Evolutionary conservation across 2,797 vertebrate species (phyloP), one percentile per base, ranked within the genome.

Genomic region (Enteromius fasciolatus): DNA sequence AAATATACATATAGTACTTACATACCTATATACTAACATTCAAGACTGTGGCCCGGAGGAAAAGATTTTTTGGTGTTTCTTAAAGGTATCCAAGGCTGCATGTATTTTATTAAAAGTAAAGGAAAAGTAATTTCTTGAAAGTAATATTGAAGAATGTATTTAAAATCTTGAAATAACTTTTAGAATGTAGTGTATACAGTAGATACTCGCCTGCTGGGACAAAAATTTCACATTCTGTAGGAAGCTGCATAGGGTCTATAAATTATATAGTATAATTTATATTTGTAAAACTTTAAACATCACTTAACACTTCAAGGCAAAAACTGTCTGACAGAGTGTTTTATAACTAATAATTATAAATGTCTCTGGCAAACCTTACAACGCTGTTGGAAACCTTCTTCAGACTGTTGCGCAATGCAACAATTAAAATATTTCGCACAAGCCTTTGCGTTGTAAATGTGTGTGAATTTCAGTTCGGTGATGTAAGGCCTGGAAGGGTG

Each of bases 281-380:
- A 57, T 82, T 57, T 67, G 46, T 17, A 66, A 54, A 39, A 81
- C 20, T 57, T 44, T 57, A 67, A 76, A 46, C 63, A 82, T 57
- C 72, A 33, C 80, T 67, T 75, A 23, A 25, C 46, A 67, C 61
- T 31, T 52, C 18, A 5, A 68, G 73, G 5, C 36, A 57, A 66
- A 76, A 76, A 17, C 11, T 44, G 48, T 20, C 20, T 18, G 57
- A 54, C 33, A n/a, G 23, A 48, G 28, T 36, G 9, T 46, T 73
- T 46, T 73, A 64, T 36, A 57, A 17, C 72, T 75, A 17, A 41
- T 76, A 67, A 82, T 82, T 82, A 76, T 31, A 20, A 48, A 52
- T 25, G 72, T 50, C 57, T 33, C 12, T 70, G 54, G 39, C 52
- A 59, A 61, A 61, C 25, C 57, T 61, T n/a, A 50, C 25, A 78